Conservation (phyloP, 2,113 vertebrate genomes). For the Sorex araneus region DNA sequence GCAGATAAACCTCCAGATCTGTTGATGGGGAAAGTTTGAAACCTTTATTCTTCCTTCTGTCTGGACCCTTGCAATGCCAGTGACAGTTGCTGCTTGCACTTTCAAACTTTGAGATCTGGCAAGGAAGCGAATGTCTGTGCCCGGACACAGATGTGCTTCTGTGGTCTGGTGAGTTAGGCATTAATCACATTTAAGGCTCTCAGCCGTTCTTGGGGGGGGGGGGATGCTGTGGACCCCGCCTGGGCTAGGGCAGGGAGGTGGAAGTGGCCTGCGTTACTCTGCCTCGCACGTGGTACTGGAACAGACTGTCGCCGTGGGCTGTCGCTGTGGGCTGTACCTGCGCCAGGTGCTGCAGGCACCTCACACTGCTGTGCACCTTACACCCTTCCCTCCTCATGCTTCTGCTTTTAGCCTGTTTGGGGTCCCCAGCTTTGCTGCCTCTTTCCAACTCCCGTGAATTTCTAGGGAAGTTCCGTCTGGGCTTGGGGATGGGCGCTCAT, state of each 20-base stretch:
- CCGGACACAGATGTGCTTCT: neutral
- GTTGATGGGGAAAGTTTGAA: neutral
- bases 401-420: neutral
- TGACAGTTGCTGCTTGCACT: neutral
- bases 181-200: neutral
- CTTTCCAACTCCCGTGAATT: neutral
- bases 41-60: neutral
- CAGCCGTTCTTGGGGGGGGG: neutral
- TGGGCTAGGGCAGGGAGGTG: too few species aligned
- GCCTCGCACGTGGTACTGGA: neutral
- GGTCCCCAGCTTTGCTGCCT: neutral
- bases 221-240: neutral
- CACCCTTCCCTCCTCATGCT: neutral
- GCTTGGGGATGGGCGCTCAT: neutral
- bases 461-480: neutral
- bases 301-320: neutral
- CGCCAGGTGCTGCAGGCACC: neutral
- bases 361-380: neutral
- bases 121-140: neutral
- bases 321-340: neutral
- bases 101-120: neutral
- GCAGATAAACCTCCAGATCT: slow-evolving; percentile 6
- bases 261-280: neutral
- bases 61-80: neutral
- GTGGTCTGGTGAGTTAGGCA: too few species aligned